Evolutionary conservation across 2,797 vertebrate genomes (phyloP).

Genomic region (Myripristis murdjan): DNA sequence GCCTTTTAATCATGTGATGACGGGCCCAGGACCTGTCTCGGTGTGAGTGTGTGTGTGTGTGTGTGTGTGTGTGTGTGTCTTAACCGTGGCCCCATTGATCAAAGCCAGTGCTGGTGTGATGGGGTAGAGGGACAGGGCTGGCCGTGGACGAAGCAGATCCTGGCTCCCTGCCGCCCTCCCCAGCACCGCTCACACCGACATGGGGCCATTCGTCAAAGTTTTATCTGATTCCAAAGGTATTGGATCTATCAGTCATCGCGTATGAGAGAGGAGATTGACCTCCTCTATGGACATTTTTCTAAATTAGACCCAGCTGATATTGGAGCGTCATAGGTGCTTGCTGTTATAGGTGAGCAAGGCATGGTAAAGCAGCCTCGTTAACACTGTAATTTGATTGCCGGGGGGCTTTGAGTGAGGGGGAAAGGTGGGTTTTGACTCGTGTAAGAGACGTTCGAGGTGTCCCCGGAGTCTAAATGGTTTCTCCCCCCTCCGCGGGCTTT

Average conservation of each 20-base stretch:
- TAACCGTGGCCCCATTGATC: conserved; percentile 89
- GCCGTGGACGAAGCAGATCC: conserved; percentile 74
- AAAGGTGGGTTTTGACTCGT: conserved; percentile 69
- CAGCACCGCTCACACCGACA: conserved; percentile 77
- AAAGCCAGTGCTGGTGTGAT: conserved; percentile 88
- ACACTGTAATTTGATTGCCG: conserved; percentile 79
- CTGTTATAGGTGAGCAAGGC: conserved; percentile 69
- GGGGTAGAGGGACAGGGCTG: conserved; percentile 87
- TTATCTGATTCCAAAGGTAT: conserved; percentile 98
- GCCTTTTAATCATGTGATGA: conserved; percentile 88
- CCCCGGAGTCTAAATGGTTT: conserved; percentile 85
- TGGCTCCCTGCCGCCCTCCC: conserved; percentile 65
- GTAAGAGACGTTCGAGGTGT: conserved; percentile 77
- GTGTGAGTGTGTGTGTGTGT: conserved; percentile 51
- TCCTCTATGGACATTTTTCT: conserved; percentile 86
- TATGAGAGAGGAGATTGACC: conserved; percentile 91
- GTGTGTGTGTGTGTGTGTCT: conserved; percentile 58
- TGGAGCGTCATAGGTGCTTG: conserved; percentile 69
- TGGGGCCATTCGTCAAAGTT: conserved; percentile 95
- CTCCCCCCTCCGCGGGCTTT: conserved; percentile 76
- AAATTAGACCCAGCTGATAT: conserved; percentile 86
- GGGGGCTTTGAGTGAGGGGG: conserved; percentile 39
- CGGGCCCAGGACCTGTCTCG: conserved; percentile 77
- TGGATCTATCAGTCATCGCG: conserved; percentile 94
- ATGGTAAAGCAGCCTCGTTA: conserved; percentile 72